Percentiles rank a stretch among this genome's conserved stretches.
These are phyloP conservation scores for Orycteropus afer DNA, from an alignment of 2,113 vertebrate species.

Conservation along the genomic window DNA sequence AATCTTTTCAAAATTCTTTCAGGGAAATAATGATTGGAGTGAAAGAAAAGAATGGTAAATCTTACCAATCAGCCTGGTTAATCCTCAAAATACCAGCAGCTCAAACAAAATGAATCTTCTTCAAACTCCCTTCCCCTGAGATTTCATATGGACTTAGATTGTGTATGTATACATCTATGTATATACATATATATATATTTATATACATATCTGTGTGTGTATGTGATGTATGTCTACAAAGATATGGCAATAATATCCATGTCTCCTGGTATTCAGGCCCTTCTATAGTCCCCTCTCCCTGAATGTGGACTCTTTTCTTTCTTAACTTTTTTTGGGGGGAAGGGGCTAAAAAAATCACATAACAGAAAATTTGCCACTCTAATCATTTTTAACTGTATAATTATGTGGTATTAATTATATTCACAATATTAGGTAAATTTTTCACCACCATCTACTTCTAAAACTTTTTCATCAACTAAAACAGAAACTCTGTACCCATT, in stretches of 20 bases:
- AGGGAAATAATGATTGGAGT: not conserved
- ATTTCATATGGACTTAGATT: not conserved
- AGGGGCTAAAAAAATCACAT: too few species aligned
- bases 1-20: not conserved
- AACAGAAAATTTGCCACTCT: too few species aligned
- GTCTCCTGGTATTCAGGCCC: not conserved
- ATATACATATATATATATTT: too few species aligned
- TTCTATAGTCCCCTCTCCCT: not conserved
- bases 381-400: too few species aligned
- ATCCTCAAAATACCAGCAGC: not conserved
- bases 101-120: not conserved
- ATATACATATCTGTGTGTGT: too few species aligned
- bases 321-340: too few species aligned
- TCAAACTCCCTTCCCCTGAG: not conserved
- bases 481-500: too few species aligned
- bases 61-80: not conserved
- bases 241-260: fast-evolving
- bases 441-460: too few species aligned
- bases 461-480: too few species aligned
- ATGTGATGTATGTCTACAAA: too few species aligned
- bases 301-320: not conserved
- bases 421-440: too few species aligned
- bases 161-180: not conserved
- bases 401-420: too few species aligned
- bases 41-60: not conserved